Evolutionary conservation across 1,140 invertebrate species (phyloP).

Genomic region (Drosophila prosaltans): DNA sequence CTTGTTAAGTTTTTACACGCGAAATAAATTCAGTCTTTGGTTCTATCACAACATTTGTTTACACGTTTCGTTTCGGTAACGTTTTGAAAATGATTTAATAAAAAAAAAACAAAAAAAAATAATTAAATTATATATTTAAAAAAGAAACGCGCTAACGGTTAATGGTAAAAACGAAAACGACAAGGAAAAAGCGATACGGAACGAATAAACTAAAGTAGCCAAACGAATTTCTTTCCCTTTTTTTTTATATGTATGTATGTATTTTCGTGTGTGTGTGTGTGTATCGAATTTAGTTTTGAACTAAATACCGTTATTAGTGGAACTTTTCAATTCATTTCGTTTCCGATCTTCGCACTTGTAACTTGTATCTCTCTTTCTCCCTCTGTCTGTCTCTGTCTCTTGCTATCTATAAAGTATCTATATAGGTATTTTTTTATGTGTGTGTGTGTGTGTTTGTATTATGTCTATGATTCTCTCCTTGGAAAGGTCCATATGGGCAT

Average conservation of each 20-base stretch:
- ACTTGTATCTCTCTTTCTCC: slow-evolving; percentile 28
- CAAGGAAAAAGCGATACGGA: slow-evolving; percentile 52
- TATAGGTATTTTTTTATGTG: neutral
- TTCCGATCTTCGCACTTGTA: neutral
- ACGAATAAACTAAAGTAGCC: slow-evolving; percentile 67
- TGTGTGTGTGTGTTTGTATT: neutral
- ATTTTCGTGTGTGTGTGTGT: neutral
- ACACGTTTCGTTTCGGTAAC: slow-evolving; percentile 74
- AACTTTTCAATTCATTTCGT: slow-evolving; percentile 46
- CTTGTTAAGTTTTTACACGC: slow-evolving; percentile 60
- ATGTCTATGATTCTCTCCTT: slow-evolving; percentile 58
- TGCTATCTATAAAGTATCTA: slow-evolving; percentile 17
- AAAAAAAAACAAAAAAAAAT: neutral
- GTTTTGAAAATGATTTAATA: neutral
- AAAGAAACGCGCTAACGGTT: slow-evolving; percentile 51
- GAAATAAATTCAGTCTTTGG: slow-evolving; percentile 83
- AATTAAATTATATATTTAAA: slow-evolving; percentile 32
- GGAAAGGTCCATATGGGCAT: neutral
- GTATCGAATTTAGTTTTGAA: slow-evolving; percentile 72
- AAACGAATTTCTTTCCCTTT: slow-evolving; percentile 48
- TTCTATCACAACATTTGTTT: slow-evolving; percentile 83
- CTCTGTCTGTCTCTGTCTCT: slow-evolving; percentile 22
- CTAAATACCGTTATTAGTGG: slow-evolving; percentile 57
- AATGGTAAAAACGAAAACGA: slow-evolving; percentile 45
- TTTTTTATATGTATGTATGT: neutral